These are phyloP conservation scores for Myzus persicae DNA, from an alignment of 1,140 invertebrate genomes.

Conservation along the genomic window DNA sequence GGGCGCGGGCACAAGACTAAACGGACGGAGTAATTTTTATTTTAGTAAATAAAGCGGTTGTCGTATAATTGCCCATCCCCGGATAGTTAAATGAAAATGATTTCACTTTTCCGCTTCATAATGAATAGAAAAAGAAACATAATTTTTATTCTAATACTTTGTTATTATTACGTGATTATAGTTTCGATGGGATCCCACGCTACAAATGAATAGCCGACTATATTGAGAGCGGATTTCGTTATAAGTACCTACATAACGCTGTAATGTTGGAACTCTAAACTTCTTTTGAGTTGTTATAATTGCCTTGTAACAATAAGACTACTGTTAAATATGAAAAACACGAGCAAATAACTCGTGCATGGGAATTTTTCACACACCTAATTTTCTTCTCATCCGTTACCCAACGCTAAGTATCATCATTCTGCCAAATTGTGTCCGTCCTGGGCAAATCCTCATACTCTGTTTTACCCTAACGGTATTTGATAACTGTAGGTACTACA, in stretches of 20 bases:
- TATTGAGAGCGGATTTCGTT: slow-evolving; percentile 9
- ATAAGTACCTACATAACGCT: not conserved
- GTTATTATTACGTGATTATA: not conserved
- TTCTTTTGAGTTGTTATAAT: slow-evolving; percentile 10
- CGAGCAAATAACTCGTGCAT: not conserved
- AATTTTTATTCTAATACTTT: not conserved
- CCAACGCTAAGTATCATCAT: not conserved
- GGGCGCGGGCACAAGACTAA: not conserved
- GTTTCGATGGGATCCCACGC: slow-evolving; percentile 4
- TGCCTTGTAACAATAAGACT: slow-evolving; percentile 17
- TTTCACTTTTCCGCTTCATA: slow-evolving; percentile 43
- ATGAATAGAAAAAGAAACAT: not conserved
- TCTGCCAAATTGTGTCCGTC: not conserved
- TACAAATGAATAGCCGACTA: not conserved
- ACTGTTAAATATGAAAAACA: not conserved
- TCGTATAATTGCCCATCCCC: slow-evolving; percentile 29
- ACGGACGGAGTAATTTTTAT: not conserved
- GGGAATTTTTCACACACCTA: slow-evolving; percentile 35
- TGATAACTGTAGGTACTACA: slow-evolving; percentile 12
- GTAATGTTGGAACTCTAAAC: not conserved
- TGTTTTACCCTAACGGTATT: slow-evolving; percentile 30
- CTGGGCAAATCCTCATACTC: not conserved
- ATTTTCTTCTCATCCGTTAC: slow-evolving; percentile 39
- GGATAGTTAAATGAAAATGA: slow-evolving; percentile 29
- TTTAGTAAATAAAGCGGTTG: slow-evolving; percentile 5